Evolutionary conservation across 2,113 vertebrate species (phyloP), one percentile per base, ranked within the genome.

Genomic region (Pavo muticus): DNA sequence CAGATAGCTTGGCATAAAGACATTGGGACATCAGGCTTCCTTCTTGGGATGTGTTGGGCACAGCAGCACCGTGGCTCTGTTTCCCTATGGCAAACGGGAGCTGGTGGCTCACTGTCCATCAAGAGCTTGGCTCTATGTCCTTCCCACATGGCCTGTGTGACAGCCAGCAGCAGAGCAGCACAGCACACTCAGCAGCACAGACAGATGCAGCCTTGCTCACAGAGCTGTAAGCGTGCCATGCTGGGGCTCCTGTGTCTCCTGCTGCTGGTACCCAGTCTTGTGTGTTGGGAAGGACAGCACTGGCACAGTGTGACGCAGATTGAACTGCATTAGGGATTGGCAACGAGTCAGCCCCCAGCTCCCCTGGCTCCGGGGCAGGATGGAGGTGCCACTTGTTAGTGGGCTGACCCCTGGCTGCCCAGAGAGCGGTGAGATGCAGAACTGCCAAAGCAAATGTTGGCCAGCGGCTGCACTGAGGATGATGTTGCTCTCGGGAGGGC

Each of bases 61-160:
- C 11, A 1, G 25, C 57, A 45, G 59, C 57, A 30, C 61, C 0
- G 0, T 21, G 19, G 56, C 23, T 65, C 48, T 3, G 30, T 37
- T 61, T 76, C 42, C 72, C 40, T 11, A 1, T 8, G 40, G 40
- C 42, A 44, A 19, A 47, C 15, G 10, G 40, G 11, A n/a, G 39
- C 21, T n/a, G 23, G 30, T 23, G 50, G 23, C 44, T 54, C 11
- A 42, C 39, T 20, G 24, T 47, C 45, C 57, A 29, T 37, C 44
- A 1, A 8, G n/a, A 39, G 19, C 73, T 45, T n/a, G 52, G 54
- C 21, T 5, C 20, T 12, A 52, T 32, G 40, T 65, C 64, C 18
- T 65, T 65, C 40, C 64, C 30, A 20, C 29, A 11, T 44, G 64
- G 29, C 29, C 40, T 10, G 40, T 30, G 63, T 44, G 64, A 32